These are phyloP conservation scores for Idaea straminata DNA, from an alignment of 2,888 invertebrate species.

Conservation along the genomic window DNA sequence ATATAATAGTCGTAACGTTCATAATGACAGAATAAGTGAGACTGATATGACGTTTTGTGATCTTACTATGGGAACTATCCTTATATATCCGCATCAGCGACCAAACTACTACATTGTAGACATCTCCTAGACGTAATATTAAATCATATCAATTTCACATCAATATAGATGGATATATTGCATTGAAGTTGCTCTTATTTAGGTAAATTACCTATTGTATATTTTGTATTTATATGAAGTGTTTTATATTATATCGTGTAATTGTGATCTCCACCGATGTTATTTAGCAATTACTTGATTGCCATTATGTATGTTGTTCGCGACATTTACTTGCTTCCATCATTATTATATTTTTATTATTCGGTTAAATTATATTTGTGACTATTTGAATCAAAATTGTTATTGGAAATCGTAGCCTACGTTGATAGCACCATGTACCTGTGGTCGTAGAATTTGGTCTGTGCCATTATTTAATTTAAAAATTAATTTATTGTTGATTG, in stretches of 20 bases:
- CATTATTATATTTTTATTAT: constrained; percentile 64
- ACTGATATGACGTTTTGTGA: constrained; percentile 76
- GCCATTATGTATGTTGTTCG: constrained; percentile 63
- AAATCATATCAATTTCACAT: constrained; percentile 72
- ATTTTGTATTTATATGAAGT: constrained; percentile 78
- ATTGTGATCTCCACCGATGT: constrained; percentile 80
- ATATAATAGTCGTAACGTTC: constrained; percentile 61
- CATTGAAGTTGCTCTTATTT: constrained; percentile 72
- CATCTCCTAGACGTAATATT: constrained; percentile 61
- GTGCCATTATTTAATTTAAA: constrained; percentile 78
- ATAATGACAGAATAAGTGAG: constrained; percentile 79
- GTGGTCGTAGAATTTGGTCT: constrained; percentile 68
- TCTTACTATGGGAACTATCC: constrained; percentile 43
- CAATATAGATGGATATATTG: constrained; percentile 74
- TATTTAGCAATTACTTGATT: constrained; percentile 76
- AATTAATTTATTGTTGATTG: constrained; percentile 69
- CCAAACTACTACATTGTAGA: constrained; percentile 66
- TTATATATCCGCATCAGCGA: constrained; percentile 42
- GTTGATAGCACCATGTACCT: constrained; percentile 66
- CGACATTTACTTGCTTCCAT: constrained; percentile 74
- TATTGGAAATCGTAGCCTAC: constrained; percentile 55
- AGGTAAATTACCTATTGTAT: constrained; percentile 74
- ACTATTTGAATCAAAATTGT: constrained; percentile 49
- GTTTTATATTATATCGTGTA: constrained; percentile 59
- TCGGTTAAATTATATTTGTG: constrained; percentile 63